Percentiles rank a stretch among this genome's conserved stretches.
phyloP scores from a whole-genome alignment of 2,888 invertebrate genomes.

The Rapana venosa region DNA sequence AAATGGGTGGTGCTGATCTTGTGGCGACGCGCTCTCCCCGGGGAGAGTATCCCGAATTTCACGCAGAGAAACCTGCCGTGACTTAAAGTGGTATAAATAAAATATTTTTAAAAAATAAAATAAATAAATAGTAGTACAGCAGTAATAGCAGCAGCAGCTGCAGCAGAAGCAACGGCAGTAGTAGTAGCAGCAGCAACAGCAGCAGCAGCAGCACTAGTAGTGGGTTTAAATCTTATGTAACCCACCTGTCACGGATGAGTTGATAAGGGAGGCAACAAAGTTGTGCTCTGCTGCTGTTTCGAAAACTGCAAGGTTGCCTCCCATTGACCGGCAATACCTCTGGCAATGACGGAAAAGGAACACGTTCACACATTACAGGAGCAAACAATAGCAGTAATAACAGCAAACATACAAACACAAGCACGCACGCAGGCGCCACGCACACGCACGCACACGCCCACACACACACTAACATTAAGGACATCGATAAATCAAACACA shows the following conservation, averaged over 20 bases:
- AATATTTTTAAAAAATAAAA: background rate
- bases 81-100: background rate
- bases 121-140: background rate
- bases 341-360: background rate
- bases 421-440: background rate
- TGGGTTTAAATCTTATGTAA: background rate
- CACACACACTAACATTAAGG: background rate
- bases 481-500: too few species aligned
- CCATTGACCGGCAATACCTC: conserved; percentile 40
- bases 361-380: background rate
- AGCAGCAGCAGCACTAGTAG: background rate
- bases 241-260: background rate
- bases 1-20: too few species aligned
- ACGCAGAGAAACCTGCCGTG: too few species aligned
- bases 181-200: background rate
- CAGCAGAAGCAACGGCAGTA: too few species aligned
- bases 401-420: background rate
- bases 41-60: too few species aligned
- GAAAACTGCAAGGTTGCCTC: conserved; percentile 35
- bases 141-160: background rate
- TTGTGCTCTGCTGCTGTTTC: conserved; percentile 34
- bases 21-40: too few species aligned
- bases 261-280: conserved; percentile 4
- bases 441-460: background rate
- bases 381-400: background rate